Percentiles rank a stretch among this genome's conserved stretches.
phyloP scores from a whole-genome alignment of 2,113 vertebrate species.

The Calyptomena viridis region DNA sequence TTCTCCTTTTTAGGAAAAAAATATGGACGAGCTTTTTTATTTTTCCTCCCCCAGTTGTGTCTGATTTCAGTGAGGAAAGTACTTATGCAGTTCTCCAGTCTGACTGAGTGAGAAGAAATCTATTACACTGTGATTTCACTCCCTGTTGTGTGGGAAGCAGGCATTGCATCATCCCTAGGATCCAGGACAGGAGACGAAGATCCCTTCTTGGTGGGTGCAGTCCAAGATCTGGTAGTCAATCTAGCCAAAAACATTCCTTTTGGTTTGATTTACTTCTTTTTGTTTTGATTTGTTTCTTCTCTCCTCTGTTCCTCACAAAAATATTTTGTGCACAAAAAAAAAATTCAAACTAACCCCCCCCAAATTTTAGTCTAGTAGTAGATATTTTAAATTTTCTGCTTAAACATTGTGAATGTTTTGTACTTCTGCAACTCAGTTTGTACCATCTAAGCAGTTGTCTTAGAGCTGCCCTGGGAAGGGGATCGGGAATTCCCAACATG shows the following conservation, averaged over 20 bases:
- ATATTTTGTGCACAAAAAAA: neutral
- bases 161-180: neutral
- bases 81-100: neutral
- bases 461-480: neutral
- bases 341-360: neutral
- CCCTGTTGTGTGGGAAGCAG: constrained; percentile 5
- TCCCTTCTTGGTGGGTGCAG: neutral
- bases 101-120: neutral
- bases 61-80: neutral
- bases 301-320: neutral
- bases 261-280: neutral
- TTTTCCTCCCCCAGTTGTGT: neutral
- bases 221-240: neutral
- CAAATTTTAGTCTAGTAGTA: neutral
- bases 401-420: neutral
- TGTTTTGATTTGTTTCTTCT: neutral
- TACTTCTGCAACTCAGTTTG: neutral
- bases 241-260: neutral
- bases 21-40: neutral
- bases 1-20: constrained; percentile 60
- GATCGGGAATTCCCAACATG: neutral
- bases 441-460: neutral
- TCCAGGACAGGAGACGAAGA: neutral
- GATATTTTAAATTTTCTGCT: neutral
- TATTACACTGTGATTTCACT: neutral